A percentile compares a stretch with the other conserved stretches of the same genome.
Evolutionary conservation across 1,140 invertebrate species (phyloP).

Genomic region (Calycopis cecrops): DNA sequence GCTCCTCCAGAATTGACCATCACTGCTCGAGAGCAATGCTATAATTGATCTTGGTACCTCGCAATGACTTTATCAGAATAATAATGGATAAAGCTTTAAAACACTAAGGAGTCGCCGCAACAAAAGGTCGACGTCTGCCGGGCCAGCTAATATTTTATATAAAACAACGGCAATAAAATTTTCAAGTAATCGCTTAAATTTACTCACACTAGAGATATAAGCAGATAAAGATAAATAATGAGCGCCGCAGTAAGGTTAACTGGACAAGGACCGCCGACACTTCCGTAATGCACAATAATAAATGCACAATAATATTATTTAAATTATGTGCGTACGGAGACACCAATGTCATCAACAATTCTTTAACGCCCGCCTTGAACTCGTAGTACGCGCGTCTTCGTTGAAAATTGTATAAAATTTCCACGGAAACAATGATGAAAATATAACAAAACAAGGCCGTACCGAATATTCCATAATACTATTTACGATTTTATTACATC

Average conservation of each 20-base stretch:
- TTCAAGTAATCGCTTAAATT: conserved; percentile 10
- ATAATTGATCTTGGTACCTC: too few relatives aligned
- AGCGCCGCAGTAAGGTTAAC: conserved; percentile 53
- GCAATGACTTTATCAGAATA: too few relatives aligned
- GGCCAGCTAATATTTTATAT: too few relatives aligned
- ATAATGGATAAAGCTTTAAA: too few relatives aligned
- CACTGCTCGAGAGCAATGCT: too few relatives aligned
- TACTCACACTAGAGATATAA: conserved; percentile 9
- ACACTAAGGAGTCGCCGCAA: too few relatives aligned
- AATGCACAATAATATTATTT: conserved; percentile 53
- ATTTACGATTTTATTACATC: too few relatives aligned
- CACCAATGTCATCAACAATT: conserved; percentile 61
- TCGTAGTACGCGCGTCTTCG: background rate
- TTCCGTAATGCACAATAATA: conserved; percentile 53
- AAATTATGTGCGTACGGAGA: conserved; percentile 48
- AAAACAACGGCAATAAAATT: too few relatives aligned
- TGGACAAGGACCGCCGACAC: conserved; percentile 43
- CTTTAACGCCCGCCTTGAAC: conserved; percentile 54
- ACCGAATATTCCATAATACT: background rate
- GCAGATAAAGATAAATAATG: conserved; percentile 32
- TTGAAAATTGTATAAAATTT: conserved; percentile 1
- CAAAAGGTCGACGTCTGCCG: too few relatives aligned
- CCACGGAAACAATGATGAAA: conserved; percentile 6
- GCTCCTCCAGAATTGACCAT: background rate
- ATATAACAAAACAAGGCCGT: conserved; percentile 1